Evolutionary conservation across 2,888 invertebrate species (phyloP), one percentile per base, ranked within the genome.

Genomic region (Cephus runcator): DNA sequence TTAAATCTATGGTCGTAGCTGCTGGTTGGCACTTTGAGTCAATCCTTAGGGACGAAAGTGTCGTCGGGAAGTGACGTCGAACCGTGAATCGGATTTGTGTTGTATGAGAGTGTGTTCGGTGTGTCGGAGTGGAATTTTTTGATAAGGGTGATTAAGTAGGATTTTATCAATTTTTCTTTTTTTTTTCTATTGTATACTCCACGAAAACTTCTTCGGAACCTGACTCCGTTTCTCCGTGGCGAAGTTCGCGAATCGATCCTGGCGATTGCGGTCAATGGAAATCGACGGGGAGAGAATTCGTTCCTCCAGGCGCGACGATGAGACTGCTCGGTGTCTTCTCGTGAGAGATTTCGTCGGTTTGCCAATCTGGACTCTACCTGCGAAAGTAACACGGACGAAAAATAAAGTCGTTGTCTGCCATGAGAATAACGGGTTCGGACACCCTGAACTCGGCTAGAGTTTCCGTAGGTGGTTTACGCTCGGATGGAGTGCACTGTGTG

Each of bases 271-370:
- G 77, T 73, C 33, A 76, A 74, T 71, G 56, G 36, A 31, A 69
- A n/a, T 69, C 69, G 68, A 34, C 77, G 76, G 69, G 77, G 77
- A 77, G 73, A 76, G 69, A 73, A 40, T 73, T 68, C 30, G 73
- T 75, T 73, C 36, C 69, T 73, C 76, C 56, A 83, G 81, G 76
- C 79, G 69, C 78, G 79, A 76, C 73, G 56, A 56, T 9, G 56
- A 56, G 56, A 56, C 56, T 56, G 23, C 23, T 23, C 56, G 56
- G 56, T n/a, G 56, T 56, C 23, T 56, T 56, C 56, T 56, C 56
- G 56, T 56, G 56, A 56, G 23, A 56, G 23, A 56, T 56, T 56
- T 56, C 56, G 2, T 9, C 23, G 56, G 56, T 56, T 23, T 23
- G 1, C 2, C 0, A 56, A 23, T 2, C 56, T 23, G 9, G 56